These are phyloP conservation scores for Sebastes nivosus DNA, from an alignment of 2,797 vertebrate species.

Conservation along the genomic window DNA sequence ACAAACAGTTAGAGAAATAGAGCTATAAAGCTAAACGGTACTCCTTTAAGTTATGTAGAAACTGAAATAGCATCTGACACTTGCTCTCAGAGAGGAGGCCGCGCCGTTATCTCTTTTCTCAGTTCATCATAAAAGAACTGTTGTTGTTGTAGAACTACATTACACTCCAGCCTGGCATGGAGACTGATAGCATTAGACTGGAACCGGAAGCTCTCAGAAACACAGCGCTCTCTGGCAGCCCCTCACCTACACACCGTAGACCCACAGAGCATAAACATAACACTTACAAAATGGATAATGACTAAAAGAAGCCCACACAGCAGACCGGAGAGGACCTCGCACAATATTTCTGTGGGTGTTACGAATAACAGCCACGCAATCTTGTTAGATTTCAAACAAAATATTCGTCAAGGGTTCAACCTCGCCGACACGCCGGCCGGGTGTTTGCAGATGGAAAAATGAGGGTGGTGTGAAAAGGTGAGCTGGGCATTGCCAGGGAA, in stretches of 20 bases:
- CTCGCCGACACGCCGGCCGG: background rate
- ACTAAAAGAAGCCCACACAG: conserved; percentile 48
- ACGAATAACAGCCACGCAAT: conserved; percentile 1
- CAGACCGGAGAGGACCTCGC: conserved; percentile 8
- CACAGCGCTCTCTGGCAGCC: conserved; percentile 5
- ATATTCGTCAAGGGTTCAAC: conserved; percentile 13
- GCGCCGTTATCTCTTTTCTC: background rate
- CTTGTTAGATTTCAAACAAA: conserved; percentile 34
- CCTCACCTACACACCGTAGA: conserved; percentile 33
- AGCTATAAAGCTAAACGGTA: background rate
- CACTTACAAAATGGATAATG: conserved; percentile 49
- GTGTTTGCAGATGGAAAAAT: conserved; percentile 6
- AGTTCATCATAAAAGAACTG: conserved; percentile 9
- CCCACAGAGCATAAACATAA: conserved; percentile 32
- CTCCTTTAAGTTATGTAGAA: background rate
- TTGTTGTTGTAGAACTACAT: conserved; percentile 1
- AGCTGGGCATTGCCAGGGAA: conserved; percentile 8
- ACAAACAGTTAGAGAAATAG: background rate
- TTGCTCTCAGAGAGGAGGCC: background rate
- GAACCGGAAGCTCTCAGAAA: conserved; percentile 12
- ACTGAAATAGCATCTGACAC: background rate
- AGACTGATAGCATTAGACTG: background rate
- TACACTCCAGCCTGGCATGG: background rate
- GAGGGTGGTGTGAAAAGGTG: conserved; percentile 33
- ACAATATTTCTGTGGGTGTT: conserved; percentile 32